Percentiles rank a stretch among this genome's conserved stretches.
These are phyloP conservation scores for Catagonus wagneri DNA, from an alignment of 2,113 vertebrate genomes.

Conservation along the genomic window DNA sequence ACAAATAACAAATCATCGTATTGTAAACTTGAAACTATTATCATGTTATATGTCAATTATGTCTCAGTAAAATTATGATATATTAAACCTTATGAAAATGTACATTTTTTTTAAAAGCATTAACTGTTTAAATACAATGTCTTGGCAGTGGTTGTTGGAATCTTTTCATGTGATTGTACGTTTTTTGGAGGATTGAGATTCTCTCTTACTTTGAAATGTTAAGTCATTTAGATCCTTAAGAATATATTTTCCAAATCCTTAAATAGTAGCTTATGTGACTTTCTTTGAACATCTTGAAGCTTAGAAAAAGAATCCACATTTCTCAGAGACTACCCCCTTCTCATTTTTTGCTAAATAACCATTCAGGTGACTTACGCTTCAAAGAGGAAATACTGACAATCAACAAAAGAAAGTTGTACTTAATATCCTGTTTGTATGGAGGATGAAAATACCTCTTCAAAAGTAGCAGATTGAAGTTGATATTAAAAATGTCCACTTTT, in stretches of 20 bases:
- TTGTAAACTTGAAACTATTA: not conserved
- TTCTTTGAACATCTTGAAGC: slow-evolving; percentile 56
- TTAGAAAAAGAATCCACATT: slow-evolving; percentile 40
- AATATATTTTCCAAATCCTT: slow-evolving; percentile 29
- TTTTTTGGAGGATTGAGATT: not conserved
- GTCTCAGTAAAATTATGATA: not conserved
- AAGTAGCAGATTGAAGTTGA: slow-evolving; percentile 49
- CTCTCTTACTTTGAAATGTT: slow-evolving; percentile 60
- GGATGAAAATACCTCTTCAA: slow-evolving; percentile 56
- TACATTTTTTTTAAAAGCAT: slow-evolving; percentile 25
- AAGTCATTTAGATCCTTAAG: slow-evolving; percentile 24
- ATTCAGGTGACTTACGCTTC: not conserved
- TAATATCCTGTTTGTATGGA: slow-evolving; percentile 69
- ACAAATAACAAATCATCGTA: not conserved
- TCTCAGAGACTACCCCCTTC: not conserved
- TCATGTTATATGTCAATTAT: not conserved
- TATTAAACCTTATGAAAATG: not conserved
- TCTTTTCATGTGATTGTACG: not conserved
- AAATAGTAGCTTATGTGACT: slow-evolving; percentile 37
- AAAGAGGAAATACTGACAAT: slow-evolving; percentile 28
- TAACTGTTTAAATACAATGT: not conserved
- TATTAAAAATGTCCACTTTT: not conserved
- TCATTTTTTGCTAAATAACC: slow-evolving; percentile 49
- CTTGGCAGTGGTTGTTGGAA: not conserved
- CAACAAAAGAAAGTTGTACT: slow-evolving; percentile 60